These are phyloP conservation scores for Loripinus fragilis DNA, from an alignment of 2,888 invertebrate genomes.

Conservation along the genomic window DNA sequence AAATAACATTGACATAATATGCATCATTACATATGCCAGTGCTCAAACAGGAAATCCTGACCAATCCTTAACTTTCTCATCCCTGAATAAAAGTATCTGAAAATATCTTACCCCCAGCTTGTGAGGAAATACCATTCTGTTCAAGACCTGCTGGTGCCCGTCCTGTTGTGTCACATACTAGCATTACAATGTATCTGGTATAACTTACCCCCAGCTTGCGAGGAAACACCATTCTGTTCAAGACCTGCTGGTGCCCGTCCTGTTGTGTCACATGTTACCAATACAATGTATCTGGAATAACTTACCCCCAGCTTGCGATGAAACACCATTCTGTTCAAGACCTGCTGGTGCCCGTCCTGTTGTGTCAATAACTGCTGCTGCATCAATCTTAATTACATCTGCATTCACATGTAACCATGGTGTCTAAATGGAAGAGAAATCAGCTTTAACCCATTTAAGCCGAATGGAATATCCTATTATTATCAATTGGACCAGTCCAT, in stretches of 20 bases:
- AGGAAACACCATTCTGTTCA: background rate
- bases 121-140: background rate
- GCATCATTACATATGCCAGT: too few relatives aligned
- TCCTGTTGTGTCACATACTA: background rate
- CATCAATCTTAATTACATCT: conserved; percentile 64
- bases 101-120: background rate
- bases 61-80: too few relatives aligned
- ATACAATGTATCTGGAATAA: too few relatives aligned
- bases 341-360: conserved; percentile 56
- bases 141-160: background rate
- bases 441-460: too few relatives aligned
- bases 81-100: too few relatives aligned
- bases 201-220: background rate
- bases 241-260: background rate
- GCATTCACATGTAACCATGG: conserved; percentile 66
- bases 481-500: too few relatives aligned
- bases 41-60: too few relatives aligned
- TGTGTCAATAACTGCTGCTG: conserved; percentile 66
- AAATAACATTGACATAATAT: too few relatives aligned
- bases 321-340: conserved; percentile 59
- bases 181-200: too few relatives aligned
- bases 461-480: too few relatives aligned
- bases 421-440: too few relatives aligned
- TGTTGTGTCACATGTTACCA: background rate
- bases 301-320: background rate